Base-by-base conservation (phyloP, 1,140 invertebrate genomes). In the Anadara kagoshimensis region DNA sequence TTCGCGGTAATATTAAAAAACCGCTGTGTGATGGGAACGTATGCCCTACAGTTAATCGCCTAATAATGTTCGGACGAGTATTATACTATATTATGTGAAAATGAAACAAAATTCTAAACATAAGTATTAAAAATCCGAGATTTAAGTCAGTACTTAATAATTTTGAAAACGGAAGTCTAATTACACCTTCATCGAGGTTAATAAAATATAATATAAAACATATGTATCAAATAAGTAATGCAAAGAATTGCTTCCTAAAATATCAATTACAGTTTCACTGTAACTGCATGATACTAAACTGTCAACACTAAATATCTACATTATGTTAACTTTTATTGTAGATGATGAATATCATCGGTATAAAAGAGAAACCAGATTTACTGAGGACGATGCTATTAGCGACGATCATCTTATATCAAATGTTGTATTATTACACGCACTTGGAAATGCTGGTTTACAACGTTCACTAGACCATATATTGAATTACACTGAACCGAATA, bases 381-480 rank as follows among this genome's bases (percentile, higher is more conserved):
- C 22, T 8, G 69, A 65, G 18, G 12, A 16, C 16, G 61, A 57
- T 26, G 5, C 2, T 5, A 18, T 22, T 24, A 24, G 44, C 14
- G 26, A 58, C 16, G 8, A 65, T 11, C 53, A 72, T 24, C 41
- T 72, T 12, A 20, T 64, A 22, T 56, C 59, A 16, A 72, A 72
- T 36, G 65, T 72, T 59, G 53, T 66, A 7, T 64, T 76, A 10
- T 11, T 76, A 8, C 61, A 76, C 29, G 64, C 54, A 14, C 41
- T 76, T 24, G 74, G 74, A 5, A 76, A 76, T 58, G 69, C 74
- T 1, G 74, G 74, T 16, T 36, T 67, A 56, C 16, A 57, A 0
- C 65, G 63, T 44, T 69, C 73, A 7, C 20, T 56, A 26, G 29
- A 45, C 20, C 74, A 76, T 51, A 67, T 76, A 18, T 24, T 59